Base-by-base conservation (phyloP, 2,113 vertebrate species). In the Emydocephalus ijimae region DNA sequence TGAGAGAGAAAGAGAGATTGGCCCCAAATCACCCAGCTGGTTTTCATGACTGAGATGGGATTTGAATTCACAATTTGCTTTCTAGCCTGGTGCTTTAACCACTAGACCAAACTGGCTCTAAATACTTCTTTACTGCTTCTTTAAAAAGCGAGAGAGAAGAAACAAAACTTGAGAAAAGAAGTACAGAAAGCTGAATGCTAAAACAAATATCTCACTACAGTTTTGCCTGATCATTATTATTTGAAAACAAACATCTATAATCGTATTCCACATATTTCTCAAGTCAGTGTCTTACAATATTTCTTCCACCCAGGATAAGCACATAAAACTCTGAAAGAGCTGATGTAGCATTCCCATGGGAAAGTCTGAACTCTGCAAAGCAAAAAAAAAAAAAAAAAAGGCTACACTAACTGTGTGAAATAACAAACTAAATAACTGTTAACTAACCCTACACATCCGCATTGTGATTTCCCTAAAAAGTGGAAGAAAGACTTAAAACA, bases 331-430 rank as follows among this genome's bases (percentile, higher is more conserved):
- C 26, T 8, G 29, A 59, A 57, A 48, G 50, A 59, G 21, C 74
- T 59, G 52, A 64, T 92, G 88, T 64, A 90, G 39, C 64, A 50
- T 90, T 92, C 92, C 92, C 92, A 92, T 92, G 92, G 88, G 88
- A 92, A 92, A 92, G 45, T 92, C 39, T 86, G 74, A 86, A 86
- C 55, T 86, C 74, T 90, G 69, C 59, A 90, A 81, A 81, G 34
- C 0, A 0, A 43, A 43, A 43, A 43, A 43, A 43, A 15, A 29
- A 11, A 29, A 29, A 15, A 50, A 45, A 92, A 85, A 57, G 92
- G 89, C 85, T 61, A 92, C 88, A 61, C 59, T 92, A 89, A 56
- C 69, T 61, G 88, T 89, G 69, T 29, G 26, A 92, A 92, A 90
- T 86, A 59, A 48, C 74, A 92, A 89, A 92, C 89, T 89, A 89